Base-by-base conservation (phyloP, 2,888 invertebrate species). In the Trachelus iudaicus region DNA sequence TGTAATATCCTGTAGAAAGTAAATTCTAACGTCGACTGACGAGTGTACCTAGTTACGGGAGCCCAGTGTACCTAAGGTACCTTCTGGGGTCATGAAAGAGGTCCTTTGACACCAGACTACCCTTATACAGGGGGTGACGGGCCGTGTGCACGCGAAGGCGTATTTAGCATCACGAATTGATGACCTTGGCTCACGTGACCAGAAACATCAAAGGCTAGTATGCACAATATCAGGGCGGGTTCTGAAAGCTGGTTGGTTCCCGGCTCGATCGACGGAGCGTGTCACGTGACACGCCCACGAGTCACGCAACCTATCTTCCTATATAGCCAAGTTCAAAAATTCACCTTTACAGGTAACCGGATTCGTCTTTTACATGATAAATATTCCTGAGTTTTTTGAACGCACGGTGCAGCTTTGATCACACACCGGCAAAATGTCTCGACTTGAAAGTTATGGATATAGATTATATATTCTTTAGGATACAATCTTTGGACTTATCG, bases 231-330 rank as follows among this genome's bases (percentile, higher is more conserved):
- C 84, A 85, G 82, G 84, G 85, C 86, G 82, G 87, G 84, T 85
- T 87, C 87, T 86, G 84, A 81, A 86, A 88, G 88, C 87, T 86
- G 89, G 88, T 91, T 91, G 90, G 91, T 81, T 85, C 86, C 80
- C 83, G 82, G 82, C 80, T 79, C 85, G 85, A 85, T 87, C 85
- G 87, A 81, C 87, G 85, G 86, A 87, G 88, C 88, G 85, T 88
- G 87, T 89, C 90, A 86, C 87, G 87, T 85, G 88, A 84, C 87
- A 89, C 90, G 90, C 90, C 90, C 88, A 88, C 89, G 86, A 86
- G 88, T 89, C 90, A 91, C 90, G 90, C 90, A 79, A 85, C 78
- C 81, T 81, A 83, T 81, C 80, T 80, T 80, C 75, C 75, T 76
- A 73, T 73, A 76, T n/a, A 71, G 71, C 13, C 35, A 69, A 13